Base-by-base conservation (phyloP, 2,113 vertebrate genomes). In the Phycodurus eques region DNA sequence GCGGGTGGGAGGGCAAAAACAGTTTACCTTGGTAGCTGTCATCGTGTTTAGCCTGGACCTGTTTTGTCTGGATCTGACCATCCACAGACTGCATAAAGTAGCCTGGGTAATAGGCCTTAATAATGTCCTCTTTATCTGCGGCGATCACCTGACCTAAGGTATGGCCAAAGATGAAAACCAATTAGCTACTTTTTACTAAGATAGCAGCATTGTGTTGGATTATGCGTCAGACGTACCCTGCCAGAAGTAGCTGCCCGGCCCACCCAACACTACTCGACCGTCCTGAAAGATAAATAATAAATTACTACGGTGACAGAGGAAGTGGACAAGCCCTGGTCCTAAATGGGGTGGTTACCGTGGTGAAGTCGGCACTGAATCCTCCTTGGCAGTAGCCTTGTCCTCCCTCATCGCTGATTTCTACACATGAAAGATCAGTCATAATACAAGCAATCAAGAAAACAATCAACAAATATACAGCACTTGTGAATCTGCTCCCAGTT, bases 301-400 rank as follows among this genome's bases (percentile, higher is more conserved):
- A 54, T 83, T 64, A 88, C n/a, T 67, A 66, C 22, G 61, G 27
- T 43, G 46, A 60, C 43, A 64, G 62, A 42, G 49, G 15, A 61
- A 60, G 46, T 8, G 17, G 15, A 61, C 13, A 44, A 72, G 1
- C 9, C 7, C 0, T 39, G 31, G 12, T 33, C 2, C 5, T 53
- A 69, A 8, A 47, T 5, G 0, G 64, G 73, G 8, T 35, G 60
- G 7, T 90, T 88, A 96, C 96, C 94, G 89, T 94, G 61, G 96
- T 96, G 83, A 97, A 94, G 83, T 96, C 96, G 0, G 96, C 95
- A 65, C 95, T 96, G 89, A 97, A 97, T 63, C 95, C 95, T 63
- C 95, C 94, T 89, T 97, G 96, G 86, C 96, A 96, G 83, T 95
- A 96, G 2, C 96, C 96, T 72, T 97, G 95, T 20, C 94, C 94